Evolutionary conservation across 2,888 invertebrate genomes (phyloP).

Genomic region (Cantharis nigra): DNA sequence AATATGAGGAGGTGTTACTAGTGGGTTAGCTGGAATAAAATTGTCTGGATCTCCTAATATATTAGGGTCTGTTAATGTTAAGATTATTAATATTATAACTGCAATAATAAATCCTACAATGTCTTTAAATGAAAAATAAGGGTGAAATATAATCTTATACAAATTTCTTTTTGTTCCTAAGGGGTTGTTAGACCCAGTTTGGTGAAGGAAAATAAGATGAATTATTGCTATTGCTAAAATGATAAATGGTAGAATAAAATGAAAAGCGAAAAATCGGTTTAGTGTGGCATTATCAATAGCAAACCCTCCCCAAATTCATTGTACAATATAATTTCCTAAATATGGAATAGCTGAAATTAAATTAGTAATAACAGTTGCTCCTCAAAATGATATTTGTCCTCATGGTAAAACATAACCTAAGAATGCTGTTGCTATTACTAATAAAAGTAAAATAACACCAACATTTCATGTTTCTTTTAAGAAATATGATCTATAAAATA

Average conservation of each 20-base stretch:
- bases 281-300: conserved; percentile 74
- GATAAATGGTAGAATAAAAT: conserved; percentile 75
- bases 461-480: conserved; percentile 65
- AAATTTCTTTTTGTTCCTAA: conserved; percentile 67
- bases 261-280: conserved; percentile 77
- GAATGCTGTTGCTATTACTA: conserved; percentile 74
- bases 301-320: conserved; percentile 79
- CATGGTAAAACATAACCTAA: conserved; percentile 79
- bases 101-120: conserved; percentile 64
- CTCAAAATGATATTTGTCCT: conserved; percentile 83
- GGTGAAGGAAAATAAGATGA: conserved; percentile 68
- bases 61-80: conserved; percentile 63
- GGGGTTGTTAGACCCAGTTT: conserved; percentile 71
- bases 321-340: conserved; percentile 65
- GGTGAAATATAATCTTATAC: conserved; percentile 73
- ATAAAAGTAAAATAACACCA: conserved; percentile 68
- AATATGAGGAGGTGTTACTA: conserved; percentile 77
- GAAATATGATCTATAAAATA: conserved; percentile 58
- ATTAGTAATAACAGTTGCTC: conserved; percentile 78
- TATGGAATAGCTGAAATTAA: conserved; percentile 73
- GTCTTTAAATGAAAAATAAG: conserved; percentile 69
- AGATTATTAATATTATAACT: conserved; percentile 58
- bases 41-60: conserved; percentile 73
- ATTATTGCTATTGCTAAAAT: conserved; percentile 64
- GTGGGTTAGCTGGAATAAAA: conserved; percentile 70